Evolutionary conservation across 2,797 vertebrate species (phyloP).

Genomic region (Cebuella pygmaea): DNA sequence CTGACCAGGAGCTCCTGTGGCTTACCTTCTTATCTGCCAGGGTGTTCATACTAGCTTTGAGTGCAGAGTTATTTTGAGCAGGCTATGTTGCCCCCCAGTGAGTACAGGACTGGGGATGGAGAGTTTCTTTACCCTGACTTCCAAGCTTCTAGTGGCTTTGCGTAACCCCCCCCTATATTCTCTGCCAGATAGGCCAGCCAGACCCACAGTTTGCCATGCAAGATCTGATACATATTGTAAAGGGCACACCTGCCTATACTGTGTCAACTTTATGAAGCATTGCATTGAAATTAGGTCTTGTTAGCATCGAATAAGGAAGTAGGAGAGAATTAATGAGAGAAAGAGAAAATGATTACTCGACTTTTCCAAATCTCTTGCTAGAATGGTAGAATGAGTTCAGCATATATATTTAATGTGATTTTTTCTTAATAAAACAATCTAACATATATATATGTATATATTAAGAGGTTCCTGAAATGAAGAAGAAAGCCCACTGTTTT

Average conservation of each 20-base stretch:
- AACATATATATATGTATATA: background rate
- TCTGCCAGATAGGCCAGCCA: background rate
- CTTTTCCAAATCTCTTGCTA: background rate
- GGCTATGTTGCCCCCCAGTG: fast-evolving
- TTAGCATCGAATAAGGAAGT: background rate
- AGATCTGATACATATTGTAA: fast-evolving
- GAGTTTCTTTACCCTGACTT: background rate
- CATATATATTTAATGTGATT: background rate
- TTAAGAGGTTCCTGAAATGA: background rate
- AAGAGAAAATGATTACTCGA: background rate
- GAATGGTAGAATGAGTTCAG: background rate
- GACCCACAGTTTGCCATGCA: fast-evolving
- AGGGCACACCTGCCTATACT: background rate
- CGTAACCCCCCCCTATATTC: background rate
- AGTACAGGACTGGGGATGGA: fast-evolving
- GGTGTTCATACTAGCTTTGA: background rate
- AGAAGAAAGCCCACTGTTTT: background rate
- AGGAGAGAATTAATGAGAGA: background rate
- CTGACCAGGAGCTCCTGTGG: background rate
- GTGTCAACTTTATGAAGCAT: background rate
- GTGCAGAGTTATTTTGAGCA: background rate
- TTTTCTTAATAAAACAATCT: background rate
- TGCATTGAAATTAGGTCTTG: background rate
- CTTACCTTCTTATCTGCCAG: background rate
- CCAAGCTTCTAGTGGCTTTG: background rate